Evolutionary conservation across 2,113 vertebrate genomes (phyloP).

Genomic region (Fulica atra): DNA sequence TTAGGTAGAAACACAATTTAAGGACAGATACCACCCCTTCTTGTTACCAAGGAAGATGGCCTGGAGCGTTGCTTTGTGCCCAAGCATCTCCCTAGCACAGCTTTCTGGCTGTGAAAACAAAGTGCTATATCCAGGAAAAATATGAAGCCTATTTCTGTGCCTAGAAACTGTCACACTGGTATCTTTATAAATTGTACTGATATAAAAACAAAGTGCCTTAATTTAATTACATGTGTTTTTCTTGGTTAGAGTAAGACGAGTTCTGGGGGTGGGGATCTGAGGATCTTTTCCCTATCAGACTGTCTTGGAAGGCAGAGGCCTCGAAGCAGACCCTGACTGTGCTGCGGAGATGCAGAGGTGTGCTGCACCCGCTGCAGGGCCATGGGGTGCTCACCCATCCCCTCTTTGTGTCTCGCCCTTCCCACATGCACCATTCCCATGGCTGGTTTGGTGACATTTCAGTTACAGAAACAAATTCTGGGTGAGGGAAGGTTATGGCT

Average conservation of each 20-base stretch:
- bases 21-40: conserved; percentile 49
- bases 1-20: conserved; percentile 68
- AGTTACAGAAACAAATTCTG: background rate
- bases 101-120: conserved; percentile 79
- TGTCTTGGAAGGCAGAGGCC: conserved; percentile 28
- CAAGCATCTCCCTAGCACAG: conserved; percentile 58
- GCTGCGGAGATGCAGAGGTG: background rate
- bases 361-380: background rate
- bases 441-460: background rate
- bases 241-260: conserved; percentile 64
- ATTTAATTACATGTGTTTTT: conserved; percentile 69
- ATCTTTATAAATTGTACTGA: conserved; percentile 71
- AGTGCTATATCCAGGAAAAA: conserved; percentile 76
- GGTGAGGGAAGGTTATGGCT: background rate
- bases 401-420: background rate
- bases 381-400: background rate
- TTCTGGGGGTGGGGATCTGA: conserved; percentile 3
- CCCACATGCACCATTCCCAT: background rate
- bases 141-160: conserved; percentile 59
- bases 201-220: conserved; percentile 71
- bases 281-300: conserved; percentile 24
- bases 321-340: background rate
- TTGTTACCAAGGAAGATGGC: conserved; percentile 62
- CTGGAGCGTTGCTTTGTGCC: conserved; percentile 32
- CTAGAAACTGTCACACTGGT: conserved; percentile 79